Conservation (phyloP, 2,888 invertebrate genomes). For the Lysandra bellargus region DNA sequence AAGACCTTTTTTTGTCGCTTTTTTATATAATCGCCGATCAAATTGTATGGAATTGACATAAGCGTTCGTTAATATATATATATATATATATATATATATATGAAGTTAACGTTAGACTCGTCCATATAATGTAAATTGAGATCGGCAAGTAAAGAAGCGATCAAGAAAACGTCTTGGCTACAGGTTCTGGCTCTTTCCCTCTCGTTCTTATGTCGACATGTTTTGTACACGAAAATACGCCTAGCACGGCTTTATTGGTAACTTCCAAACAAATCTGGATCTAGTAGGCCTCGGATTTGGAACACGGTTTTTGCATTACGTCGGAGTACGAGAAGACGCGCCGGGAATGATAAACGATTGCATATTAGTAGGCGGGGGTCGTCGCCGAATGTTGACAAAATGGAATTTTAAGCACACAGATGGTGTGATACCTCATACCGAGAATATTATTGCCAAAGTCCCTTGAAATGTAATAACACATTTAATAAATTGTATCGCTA, state of each 20-base stretch:
- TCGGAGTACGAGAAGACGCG: conserved; percentile 11
- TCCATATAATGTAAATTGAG: too few species aligned
- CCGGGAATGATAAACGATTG: conserved; percentile 24
- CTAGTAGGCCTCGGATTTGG: conserved; percentile 16
- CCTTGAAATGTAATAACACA: neutral
- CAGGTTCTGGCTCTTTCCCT: neutral
- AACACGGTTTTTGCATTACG: conserved; percentile 29
- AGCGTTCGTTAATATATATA: too few species aligned
- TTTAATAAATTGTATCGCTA: conserved; percentile 33
- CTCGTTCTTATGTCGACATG: neutral
- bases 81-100: too few species aligned
- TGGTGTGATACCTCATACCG: conserved; percentile 49
- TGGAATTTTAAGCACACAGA: conserved; percentile 43
- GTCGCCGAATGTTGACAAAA: neutral
- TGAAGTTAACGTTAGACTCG: too few species aligned
- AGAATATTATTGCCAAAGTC: neutral
- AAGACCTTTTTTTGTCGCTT: too few species aligned
- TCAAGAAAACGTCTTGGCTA: too few species aligned
- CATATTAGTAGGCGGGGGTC: conserved; percentile 19
- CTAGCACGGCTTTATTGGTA: neutral
- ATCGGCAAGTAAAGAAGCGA: too few species aligned
- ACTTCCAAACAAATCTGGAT: conserved; percentile 6
- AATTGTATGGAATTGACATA: too few species aligned
- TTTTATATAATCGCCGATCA: too few species aligned
- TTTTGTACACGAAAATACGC: neutral